Percentiles rank a stretch among this genome's conserved stretches.
These are phyloP conservation scores for Indri indri DNA, from an alignment of 2,113 vertebrate species.

Conservation along the genomic window DNA sequence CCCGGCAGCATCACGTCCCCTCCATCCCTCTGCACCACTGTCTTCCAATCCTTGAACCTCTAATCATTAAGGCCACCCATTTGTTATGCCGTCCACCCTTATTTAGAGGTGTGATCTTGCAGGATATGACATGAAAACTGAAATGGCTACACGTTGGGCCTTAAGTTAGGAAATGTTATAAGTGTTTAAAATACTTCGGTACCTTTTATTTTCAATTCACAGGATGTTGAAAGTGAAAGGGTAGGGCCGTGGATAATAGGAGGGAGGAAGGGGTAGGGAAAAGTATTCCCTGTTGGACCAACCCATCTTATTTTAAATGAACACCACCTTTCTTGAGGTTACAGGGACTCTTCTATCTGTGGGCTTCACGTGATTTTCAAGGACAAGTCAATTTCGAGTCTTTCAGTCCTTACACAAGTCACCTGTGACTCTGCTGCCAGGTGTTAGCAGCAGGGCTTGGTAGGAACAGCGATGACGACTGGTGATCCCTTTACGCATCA, in stretches of 20 bases:
- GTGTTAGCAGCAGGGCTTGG: background rate
- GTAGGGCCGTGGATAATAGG: background rate
- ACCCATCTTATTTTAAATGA: background rate
- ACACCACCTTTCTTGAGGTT: background rate
- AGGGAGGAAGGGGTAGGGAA: background rate
- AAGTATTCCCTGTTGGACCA: too few species aligned
- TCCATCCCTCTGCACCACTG: conserved; percentile 57
- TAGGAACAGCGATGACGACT: accelerated
- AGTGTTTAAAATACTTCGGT: background rate
- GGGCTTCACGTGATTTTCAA: background rate
- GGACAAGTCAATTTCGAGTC: too few species aligned
- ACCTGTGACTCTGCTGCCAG: too few species aligned
- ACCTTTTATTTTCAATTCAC: background rate
- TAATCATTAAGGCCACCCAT: conserved; percentile 28
- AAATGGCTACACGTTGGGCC: background rate
- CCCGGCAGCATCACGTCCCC: conserved; percentile 21
- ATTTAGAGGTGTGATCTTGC: conserved; percentile 21
- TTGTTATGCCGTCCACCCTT: conserved; percentile 31
- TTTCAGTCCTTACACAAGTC: background rate
- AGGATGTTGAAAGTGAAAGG: background rate
- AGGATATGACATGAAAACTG: background rate
- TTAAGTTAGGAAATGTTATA: background rate
- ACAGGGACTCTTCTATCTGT: background rate
- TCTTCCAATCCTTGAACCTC: background rate
- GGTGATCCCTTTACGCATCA: accelerated